phyloP scores from a whole-genome alignment of 2,888 invertebrate genomes.

The Notodonta dromedarius region DNA sequence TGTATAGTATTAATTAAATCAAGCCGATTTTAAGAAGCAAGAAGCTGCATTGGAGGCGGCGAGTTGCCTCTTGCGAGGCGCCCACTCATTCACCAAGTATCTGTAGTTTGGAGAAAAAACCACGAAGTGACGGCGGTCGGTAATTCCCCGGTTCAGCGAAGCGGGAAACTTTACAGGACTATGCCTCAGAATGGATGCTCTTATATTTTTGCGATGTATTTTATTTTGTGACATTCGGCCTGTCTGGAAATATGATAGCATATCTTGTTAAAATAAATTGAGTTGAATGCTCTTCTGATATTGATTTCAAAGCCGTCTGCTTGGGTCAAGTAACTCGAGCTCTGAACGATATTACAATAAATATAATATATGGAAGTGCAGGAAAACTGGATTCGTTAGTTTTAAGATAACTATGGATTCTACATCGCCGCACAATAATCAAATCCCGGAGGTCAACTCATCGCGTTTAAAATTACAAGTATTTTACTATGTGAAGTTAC shows the following conservation, averaged over 20 bases:
- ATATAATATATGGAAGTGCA: too few species aligned
- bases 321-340: too few species aligned
- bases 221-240: background rate
- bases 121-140: slow-evolving; percentile 17
- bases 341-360: too few species aligned
- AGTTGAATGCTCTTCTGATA: too few species aligned
- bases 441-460: too few species aligned
- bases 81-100: background rate
- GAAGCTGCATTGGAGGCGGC: background rate
- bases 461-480: too few species aligned
- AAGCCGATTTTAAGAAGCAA: background rate
- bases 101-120: background rate
- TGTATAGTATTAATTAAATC: background rate
- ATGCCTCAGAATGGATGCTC: slow-evolving; percentile 7
- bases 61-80: slow-evolving; percentile 1
- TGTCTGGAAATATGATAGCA: background rate
- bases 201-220: background rate
- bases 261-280: too few species aligned
- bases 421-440: too few species aligned
- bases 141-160: slow-evolving; percentile 52
- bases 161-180: slow-evolving; percentile 45
- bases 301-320: too few species aligned
- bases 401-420: too few species aligned
- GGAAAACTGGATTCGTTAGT: too few species aligned
- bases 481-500: too few species aligned